phyloP scores from a whole-genome alignment of 2,888 invertebrate species.

The Stegophylla sp. region DNA sequence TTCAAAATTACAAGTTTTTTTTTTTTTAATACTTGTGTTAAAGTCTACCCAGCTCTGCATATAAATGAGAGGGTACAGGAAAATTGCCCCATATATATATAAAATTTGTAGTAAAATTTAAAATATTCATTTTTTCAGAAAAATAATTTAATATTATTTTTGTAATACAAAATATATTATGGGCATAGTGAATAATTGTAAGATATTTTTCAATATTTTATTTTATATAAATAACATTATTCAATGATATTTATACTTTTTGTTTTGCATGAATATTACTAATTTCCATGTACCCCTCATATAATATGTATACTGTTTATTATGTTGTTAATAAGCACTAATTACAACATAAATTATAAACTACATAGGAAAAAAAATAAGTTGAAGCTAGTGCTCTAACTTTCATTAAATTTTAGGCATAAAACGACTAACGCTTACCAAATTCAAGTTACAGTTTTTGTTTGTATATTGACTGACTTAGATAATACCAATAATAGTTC shows the following conservation, averaged over 20 bases:
- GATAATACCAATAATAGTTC: conserved; percentile 19
- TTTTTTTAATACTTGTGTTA: conserved; percentile 13
- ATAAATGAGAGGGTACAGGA: conserved; percentile 56
- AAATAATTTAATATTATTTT: conserved; percentile 7
- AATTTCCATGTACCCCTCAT: conserved; percentile 52
- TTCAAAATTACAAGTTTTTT: conserved; percentile 32
- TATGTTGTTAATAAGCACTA: conserved; percentile 54
- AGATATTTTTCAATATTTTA: background rate
- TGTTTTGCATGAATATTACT: conserved; percentile 10
- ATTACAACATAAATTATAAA: conserved; percentile 47
- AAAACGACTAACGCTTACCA: conserved; percentile 55
- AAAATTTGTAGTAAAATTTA: background rate
- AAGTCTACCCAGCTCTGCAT: conserved; percentile 57
- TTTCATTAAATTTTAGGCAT: conserved; percentile 18
- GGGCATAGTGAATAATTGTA: background rate
- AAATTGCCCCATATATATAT: conserved; percentile 16
- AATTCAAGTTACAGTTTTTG: conserved; percentile 22
- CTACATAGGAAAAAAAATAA: conserved; percentile 32
- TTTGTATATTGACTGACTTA: conserved; percentile 2
- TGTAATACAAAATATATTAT: background rate
- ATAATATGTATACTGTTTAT: conserved; percentile 57
- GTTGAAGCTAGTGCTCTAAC: conserved; percentile 23
- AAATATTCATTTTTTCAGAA: background rate
- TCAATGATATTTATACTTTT: conserved; percentile 3
- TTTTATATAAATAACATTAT: conserved; percentile 7